Evolutionary conservation across 2,797 vertebrate genomes (phyloP).

Genomic region (Propithecus deckenii): DNA sequence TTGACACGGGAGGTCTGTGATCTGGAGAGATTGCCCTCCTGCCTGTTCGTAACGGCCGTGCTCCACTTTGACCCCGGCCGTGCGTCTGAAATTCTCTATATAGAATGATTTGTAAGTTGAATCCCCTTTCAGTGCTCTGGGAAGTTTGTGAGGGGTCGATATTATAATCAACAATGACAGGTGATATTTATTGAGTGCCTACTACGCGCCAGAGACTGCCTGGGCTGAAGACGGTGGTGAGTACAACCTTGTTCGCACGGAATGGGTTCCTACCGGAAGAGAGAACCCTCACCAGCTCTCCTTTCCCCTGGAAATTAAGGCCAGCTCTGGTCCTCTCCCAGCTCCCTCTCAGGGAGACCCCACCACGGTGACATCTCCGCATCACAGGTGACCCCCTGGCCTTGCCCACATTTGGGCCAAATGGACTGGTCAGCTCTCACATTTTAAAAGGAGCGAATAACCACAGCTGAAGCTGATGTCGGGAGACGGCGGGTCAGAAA

Average conservation of each 20-base stretch:
- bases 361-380: neutral
- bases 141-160: neutral
- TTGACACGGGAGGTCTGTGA: neutral
- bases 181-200: neutral
- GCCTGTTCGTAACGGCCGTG: neutral
- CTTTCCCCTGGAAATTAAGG: neutral
- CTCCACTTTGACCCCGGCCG: neutral
- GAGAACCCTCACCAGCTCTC: neutral
- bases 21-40: neutral
- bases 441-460: neutral
- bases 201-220: neutral
- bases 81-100: neutral
- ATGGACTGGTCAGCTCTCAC: neutral
- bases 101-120: neutral
- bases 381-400: no score
- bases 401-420: neutral
- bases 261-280: neutral
- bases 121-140: neutral
- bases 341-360: neutral
- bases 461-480: neutral
- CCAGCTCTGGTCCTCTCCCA: neutral
- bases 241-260: fast-evolving
- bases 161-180: neutral
- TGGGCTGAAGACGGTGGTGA: neutral
- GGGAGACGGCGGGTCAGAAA: neutral